These are phyloP conservation scores for Clarias laeviceps DNA, from an alignment of 2,797 vertebrate species.

Conservation along the genomic window DNA sequence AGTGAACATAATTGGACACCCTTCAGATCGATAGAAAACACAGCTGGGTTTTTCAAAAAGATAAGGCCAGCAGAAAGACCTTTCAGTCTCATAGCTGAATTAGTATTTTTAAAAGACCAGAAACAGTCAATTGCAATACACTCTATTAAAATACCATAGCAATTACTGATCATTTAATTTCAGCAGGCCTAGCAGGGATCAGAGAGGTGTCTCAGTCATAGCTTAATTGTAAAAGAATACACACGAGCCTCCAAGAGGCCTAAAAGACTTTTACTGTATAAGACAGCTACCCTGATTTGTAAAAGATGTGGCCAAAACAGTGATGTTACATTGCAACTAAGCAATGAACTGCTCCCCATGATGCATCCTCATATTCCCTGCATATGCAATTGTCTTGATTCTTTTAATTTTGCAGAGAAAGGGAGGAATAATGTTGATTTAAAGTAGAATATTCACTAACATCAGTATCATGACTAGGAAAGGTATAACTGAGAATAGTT, in stretches of 20 bases:
- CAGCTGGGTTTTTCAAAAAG: slow-evolving; percentile 52
- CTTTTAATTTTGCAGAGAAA: background rate
- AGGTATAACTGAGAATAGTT: too few species aligned
- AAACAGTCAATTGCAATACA: slow-evolving; percentile 43
- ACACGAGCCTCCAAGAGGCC: background rate
- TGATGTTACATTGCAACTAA: background rate
- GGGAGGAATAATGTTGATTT: background rate
- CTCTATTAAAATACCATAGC: slow-evolving; percentile 58
- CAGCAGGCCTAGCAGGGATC: slow-evolving; percentile 52
- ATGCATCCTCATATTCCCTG: background rate
- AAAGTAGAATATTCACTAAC: background rate
- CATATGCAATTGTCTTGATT: background rate
- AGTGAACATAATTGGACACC: slow-evolving; percentile 53
- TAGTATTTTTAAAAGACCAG: slow-evolving; percentile 45
- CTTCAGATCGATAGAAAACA: slow-evolving; percentile 60
- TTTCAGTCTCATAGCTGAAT: slow-evolving; percentile 41
- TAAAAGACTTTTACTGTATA: background rate
- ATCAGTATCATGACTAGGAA: background rate
- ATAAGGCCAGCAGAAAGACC: slow-evolving; percentile 38
- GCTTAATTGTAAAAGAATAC: slow-evolving; percentile 16
- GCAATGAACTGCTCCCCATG: background rate
- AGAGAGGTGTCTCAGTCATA: slow-evolving; percentile 52
- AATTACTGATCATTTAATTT: slow-evolving; percentile 62
- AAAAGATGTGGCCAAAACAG: background rate
- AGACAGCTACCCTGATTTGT: background rate